These are phyloP conservation scores for Acipenser oxyrinchus DNA, from an alignment of 2,797 vertebrate species.

Conservation along the genomic window DNA sequence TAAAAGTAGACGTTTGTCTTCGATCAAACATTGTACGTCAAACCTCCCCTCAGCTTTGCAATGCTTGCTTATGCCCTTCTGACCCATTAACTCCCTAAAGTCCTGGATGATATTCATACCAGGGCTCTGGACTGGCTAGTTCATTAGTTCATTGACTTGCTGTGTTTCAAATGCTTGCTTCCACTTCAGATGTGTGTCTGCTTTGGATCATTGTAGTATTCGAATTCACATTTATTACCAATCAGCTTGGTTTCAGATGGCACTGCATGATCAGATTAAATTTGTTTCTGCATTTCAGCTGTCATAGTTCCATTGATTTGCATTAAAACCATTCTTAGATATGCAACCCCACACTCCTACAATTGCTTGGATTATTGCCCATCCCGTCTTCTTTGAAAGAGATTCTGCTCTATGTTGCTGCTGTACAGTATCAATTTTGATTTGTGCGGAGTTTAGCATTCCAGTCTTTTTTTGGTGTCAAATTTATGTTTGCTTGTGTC, in stretches of 20 bases:
- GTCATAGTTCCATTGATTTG: slow-evolving; percentile 67
- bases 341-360: slow-evolving; percentile 64
- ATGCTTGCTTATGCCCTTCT: slow-evolving; percentile 45
- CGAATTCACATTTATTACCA: slow-evolving; percentile 51
- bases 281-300: slow-evolving; percentile 46
- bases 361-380: slow-evolving; percentile 7
- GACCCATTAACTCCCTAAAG: slow-evolving; percentile 67
- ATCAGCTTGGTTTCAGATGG: slow-evolving; percentile 69
- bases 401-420: too few relatives aligned
- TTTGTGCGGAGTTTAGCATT: too few relatives aligned
- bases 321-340: slow-evolving; percentile 66
- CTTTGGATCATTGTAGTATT: slow-evolving; percentile 58
- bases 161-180: slow-evolving; percentile 61
- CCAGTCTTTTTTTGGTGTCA: too few relatives aligned
- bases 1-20: too few relatives aligned
- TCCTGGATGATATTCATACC: slow-evolving; percentile 67
- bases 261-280: slow-evolving; percentile 76
- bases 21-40: slow-evolving; percentile 24
- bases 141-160: slow-evolving; percentile 70
- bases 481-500: too few relatives aligned
- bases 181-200: slow-evolving; percentile 61
- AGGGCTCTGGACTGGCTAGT: slow-evolving; percentile 62
- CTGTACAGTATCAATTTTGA: too few relatives aligned
- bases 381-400: too few relatives aligned
- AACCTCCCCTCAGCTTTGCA: slow-evolving; percentile 56